Conservation (phyloP, 1,140 invertebrate species). For the Littorina saxatilis region DNA sequence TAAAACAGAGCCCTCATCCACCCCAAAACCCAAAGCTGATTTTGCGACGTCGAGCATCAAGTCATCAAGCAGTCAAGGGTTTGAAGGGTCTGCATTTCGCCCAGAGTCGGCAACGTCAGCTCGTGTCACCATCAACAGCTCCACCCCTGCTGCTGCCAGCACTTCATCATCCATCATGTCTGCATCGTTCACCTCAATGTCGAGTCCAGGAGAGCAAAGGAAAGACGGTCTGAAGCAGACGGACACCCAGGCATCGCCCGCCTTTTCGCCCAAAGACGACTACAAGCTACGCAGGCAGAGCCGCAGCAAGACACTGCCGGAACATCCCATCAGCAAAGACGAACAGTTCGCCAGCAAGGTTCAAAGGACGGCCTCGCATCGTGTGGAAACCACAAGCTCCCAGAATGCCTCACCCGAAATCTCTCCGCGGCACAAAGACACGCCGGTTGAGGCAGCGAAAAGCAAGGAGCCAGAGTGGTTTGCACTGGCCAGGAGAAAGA, state of each 20-base stretch:
- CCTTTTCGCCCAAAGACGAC: slow-evolving; percentile 61
- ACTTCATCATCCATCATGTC: neutral
- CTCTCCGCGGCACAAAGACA: slow-evolving; percentile 17
- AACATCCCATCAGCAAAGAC: slow-evolving; percentile 41
- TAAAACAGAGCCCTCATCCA: neutral
- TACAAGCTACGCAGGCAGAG: slow-evolving; percentile 61
- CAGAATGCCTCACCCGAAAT: slow-evolving; percentile 12
- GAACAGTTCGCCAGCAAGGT: slow-evolving; percentile 37
- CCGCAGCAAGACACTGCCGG: slow-evolving; percentile 67
- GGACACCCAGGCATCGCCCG: neutral
- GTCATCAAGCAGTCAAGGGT: neutral
- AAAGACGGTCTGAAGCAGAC: slow-evolving; percentile 26
- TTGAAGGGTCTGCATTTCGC: neutral
- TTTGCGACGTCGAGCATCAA: neutral
- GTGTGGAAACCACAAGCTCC: slow-evolving; percentile 21
- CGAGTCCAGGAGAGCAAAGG: neutral
- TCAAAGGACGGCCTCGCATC: slow-evolving; percentile 46
- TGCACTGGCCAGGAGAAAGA: slow-evolving; percentile 41
- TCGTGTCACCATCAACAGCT: neutral
- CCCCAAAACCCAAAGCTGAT: slow-evolving; percentile 2
- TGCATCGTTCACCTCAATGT: neutral
- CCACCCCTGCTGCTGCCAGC: neutral
- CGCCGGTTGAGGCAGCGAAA: slow-evolving; percentile 3
- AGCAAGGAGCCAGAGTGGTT: slow-evolving; percentile 47
- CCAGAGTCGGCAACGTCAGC: neutral